A percentile compares a stretch with the other conserved stretches of the same genome.
phyloP scores from a whole-genome alignment of 2,113 vertebrate species.

The Nyctibius bracteatus region DNA sequence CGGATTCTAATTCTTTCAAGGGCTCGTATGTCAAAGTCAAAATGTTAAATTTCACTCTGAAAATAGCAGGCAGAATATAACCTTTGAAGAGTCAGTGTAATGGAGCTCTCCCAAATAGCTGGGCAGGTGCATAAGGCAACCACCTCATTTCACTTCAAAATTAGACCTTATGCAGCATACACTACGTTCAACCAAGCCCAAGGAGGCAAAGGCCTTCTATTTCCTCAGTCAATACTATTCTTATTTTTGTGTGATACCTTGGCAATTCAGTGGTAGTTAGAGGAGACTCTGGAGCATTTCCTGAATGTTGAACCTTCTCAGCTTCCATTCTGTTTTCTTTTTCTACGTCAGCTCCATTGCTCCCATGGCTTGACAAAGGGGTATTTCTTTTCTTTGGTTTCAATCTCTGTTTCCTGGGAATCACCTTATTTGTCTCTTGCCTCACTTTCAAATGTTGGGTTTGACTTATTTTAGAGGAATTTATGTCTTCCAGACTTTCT shows the following conservation, averaged over 20 bases:
- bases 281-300: background rate
- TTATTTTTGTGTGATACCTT: conserved; percentile 7
- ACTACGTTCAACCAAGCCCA: background rate
- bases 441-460: background rate
- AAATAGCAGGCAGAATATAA: conserved; percentile 21
- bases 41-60: conserved; percentile 27
- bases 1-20: background rate
- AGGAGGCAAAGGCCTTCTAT: background rate
- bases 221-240: background rate
- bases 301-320: background rate
- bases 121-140: background rate
- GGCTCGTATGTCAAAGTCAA: conserved; percentile 8
- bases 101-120: background rate
- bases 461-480: background rate
- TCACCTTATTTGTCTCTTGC: background rate
- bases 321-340: background rate
- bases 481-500: background rate
- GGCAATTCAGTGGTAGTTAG: background rate
- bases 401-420: background rate
- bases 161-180: background rate
- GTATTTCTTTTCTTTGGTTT: background rate
- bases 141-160: conserved; percentile 10
- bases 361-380: background rate
- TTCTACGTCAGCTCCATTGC: background rate
- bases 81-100: conserved; percentile 4